These are phyloP conservation scores for Muricea muricata DNA, from an alignment of 92 coral and sea anemone genomes.

Conservation along the genomic window DNA sequence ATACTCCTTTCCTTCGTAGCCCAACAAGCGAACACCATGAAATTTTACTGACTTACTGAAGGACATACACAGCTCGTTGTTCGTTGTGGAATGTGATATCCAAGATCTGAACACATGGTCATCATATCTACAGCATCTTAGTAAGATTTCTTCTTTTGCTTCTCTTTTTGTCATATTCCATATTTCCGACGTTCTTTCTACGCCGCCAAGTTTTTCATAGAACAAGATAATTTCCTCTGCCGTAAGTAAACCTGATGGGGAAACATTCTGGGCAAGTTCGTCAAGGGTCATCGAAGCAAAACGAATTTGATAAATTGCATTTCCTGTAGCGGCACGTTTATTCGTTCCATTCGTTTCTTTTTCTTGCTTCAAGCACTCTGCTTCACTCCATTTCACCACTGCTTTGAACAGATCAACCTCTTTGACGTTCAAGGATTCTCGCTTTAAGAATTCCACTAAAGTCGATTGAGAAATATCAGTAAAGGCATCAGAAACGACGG, in stretches of 20 bases:
- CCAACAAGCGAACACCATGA: not conserved
- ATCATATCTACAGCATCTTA: no score
- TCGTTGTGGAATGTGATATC: not conserved
- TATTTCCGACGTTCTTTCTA: no score
- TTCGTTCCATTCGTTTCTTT: not conserved
- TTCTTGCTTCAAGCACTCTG: not conserved
- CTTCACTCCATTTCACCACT: slow-evolving; percentile 66
- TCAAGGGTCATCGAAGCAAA: slow-evolving; percentile 65
- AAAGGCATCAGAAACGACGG: slow-evolving; percentile 57
- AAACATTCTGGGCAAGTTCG: slow-evolving; percentile 67
- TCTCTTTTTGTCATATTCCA: no score
- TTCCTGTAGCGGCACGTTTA: slow-evolving; percentile 42
- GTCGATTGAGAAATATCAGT: slow-evolving; percentile 61
- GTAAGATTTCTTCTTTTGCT: not conserved
- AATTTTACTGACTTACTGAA: slow-evolving; percentile 1
- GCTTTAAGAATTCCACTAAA: slow-evolving; percentile 53
- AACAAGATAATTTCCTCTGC: slow-evolving; percentile 56
- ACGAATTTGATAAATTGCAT: slow-evolving; percentile 63
- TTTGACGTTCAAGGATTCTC: slow-evolving; percentile 66
- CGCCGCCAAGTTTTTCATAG: no score
- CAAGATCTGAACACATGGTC: no score
- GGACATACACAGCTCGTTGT: not conserved
- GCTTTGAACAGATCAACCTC: slow-evolving; percentile 70
- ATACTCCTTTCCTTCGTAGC: not conserved
- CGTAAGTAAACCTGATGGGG: slow-evolving; percentile 65